Base-by-base conservation (phyloP, 30 jellyfish, hydroid and myxozoan genomes). In the Hydractinia echinata region DNA sequence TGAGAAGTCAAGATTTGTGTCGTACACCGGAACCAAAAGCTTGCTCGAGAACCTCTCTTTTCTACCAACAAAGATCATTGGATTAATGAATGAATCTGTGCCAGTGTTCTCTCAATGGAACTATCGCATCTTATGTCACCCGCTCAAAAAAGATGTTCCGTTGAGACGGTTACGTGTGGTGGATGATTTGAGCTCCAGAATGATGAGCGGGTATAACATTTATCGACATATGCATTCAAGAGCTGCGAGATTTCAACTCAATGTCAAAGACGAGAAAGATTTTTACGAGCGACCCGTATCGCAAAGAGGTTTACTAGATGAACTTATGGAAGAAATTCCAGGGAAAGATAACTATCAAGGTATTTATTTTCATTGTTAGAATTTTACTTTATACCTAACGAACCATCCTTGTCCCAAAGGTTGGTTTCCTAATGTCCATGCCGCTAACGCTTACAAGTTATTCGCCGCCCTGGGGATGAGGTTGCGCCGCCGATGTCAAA, bases 51-150 rank as follows among this genome's bases (percentile, higher is more conserved):
- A 82, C 81, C 61, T 82, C 10, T 50, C 90, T 48, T 73, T 48
- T 55, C 83, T 82, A 19, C 90, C 90, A 50, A 82, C 90, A 53
- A 79, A 79, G 61, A 72, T 72, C 66, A 72, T 82, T 51, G 81
- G 51, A 19, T 53, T 73, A 7, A 0, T 18, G 1, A 73, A 82
- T 72, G 89, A 72, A 49, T 66, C 87, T 8, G 60, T 83, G 15
- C 95, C 97, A 1, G 77, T 77, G 11, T 90, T 84, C 68, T 95
- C 97, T 21, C 97, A 90, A 58, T 90, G 97, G 97, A 90, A 90
- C 79, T 90, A 90, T 83, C 85, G 97, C 69, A 90, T 90, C 14
- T 52, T 86, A 77, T 90, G 97, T 64, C 97, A 90, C 55, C 95
- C 95, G 66, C 51, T 90, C 19, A 39, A 53, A 30, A 79, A 77